Evolutionary conservation across 2,797 vertebrate genomes (phyloP).

Genomic region (Muscicapa comitata): DNA sequence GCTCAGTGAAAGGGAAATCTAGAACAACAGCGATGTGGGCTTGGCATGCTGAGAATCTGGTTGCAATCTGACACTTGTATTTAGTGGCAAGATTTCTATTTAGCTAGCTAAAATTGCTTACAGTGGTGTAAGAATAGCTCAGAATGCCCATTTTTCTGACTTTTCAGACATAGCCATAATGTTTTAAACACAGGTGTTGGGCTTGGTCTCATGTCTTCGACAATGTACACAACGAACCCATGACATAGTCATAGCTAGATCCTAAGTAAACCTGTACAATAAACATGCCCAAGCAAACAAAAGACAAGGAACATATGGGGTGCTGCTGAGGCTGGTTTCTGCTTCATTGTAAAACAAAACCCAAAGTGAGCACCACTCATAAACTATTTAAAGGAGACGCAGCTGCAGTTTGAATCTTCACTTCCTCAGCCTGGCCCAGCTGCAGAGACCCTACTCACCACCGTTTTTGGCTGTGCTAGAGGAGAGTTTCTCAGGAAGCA

Average conservation of each 20-base stretch:
- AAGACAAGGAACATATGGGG: not conserved
- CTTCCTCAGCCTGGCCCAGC: not conserved
- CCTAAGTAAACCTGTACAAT: not conserved
- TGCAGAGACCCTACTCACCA: not conserved
- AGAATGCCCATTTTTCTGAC: not conserved
- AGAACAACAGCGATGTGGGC: not conserved
- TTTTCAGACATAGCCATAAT: not conserved
- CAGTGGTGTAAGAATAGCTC: not conserved
- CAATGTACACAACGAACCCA: not conserved
- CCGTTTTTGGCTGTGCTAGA: not conserved
- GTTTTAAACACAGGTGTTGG: not conserved
- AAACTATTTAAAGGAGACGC: not conserved
- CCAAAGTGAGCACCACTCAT: not conserved
- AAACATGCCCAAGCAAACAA: not conserved
- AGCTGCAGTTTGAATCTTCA: not conserved
- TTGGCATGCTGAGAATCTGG: not conserved
- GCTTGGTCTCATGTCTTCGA: not conserved
- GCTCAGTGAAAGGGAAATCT: not conserved
- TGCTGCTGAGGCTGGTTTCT: not conserved
- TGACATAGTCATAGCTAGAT: not conserved
- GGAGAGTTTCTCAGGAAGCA: not conserved
- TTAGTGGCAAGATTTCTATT: conserved; percentile 29
- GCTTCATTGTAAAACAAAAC: not conserved
- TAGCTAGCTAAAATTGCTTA: conserved; percentile 3
- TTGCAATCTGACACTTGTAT: conserved; percentile 23